Base-by-base conservation (phyloP, 1,140 invertebrate genomes). In the Chionoecetes opilio region DNA sequence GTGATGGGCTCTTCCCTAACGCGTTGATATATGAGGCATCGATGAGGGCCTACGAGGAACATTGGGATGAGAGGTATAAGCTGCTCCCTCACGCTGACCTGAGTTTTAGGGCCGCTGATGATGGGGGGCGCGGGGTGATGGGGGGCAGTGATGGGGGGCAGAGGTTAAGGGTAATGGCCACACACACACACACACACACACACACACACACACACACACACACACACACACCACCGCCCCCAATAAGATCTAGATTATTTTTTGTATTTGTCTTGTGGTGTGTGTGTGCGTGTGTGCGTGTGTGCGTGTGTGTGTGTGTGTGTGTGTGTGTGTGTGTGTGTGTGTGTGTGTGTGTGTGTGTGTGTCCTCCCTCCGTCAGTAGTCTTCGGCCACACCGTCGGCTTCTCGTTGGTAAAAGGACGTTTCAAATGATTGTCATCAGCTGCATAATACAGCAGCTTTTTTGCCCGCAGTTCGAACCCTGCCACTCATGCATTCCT, bases 381-480 rank as follows among this genome's bases (percentile, higher is more conserved):
- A 84, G 9, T 29, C 82, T 84, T n/a, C 82, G 6, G 88, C 41
- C 35, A 37, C 41, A 38, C 31, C 31, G 38, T 41, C 41, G 6
- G 29, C 9, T 88, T 91, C 31, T 91, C 89, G 31, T 34, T 26
- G 41, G 82, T 21, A 84, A 85, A 92, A 53, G 92, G 46, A 41
- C 35, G 92, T 53, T 93, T 85, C 92, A 93, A 84, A 93, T 93
- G 82, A 82, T 86, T 37, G n/a, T 82, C 84, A 93, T 93, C 86
- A 93, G 92, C 46, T 84, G 92, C 82, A 93, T 93, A 93, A 93
- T 85, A 37, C 92, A 31, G 34, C 91, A 92, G 85, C 86, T 93
- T 93, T 82, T 93, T 93, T 53, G 75, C 82, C 92, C 63, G n/a
- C 85, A 1, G 35, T 86, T 38, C 85, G 32, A 34, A 86, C n/a